A percentile compares a stretch with the other conserved stretches of the same genome.
phyloP scores from a whole-genome alignment of 2,797 vertebrate genomes.

The Alca torda region DNA sequence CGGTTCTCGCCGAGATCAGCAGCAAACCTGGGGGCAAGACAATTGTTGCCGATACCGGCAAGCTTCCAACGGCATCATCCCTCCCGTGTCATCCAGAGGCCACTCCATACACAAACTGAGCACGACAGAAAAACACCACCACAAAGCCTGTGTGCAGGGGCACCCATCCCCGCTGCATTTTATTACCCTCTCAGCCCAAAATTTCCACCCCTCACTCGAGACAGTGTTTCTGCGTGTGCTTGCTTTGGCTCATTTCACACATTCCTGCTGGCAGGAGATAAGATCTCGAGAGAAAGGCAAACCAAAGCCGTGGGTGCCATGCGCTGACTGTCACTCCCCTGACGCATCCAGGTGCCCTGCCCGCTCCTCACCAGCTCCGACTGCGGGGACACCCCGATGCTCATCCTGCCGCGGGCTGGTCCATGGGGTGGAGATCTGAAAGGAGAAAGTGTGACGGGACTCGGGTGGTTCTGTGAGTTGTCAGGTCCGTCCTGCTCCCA shows the following conservation, averaged over 20 bases:
- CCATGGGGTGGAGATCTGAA: background rate
- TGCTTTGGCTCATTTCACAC: conserved; percentile 45
- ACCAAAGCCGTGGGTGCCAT: background rate
- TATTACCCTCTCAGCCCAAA: background rate
- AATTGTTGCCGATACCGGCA: fast-evolving
- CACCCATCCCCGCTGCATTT: background rate
- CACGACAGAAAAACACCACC: background rate
- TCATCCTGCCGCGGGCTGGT: background rate
- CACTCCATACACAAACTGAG: background rate
- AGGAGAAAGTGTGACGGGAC: background rate
- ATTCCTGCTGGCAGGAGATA: conserved; percentile 24
- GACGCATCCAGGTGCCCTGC: background rate
- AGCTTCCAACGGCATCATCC: background rate
- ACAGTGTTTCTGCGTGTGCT: background rate
- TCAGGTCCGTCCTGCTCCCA: background rate
- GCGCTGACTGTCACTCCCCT: background rate
- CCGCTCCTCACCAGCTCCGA: background rate
- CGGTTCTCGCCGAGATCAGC: fast-evolving
- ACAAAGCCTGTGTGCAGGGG: background rate
- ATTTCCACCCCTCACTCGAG: background rate
- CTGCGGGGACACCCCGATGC: fast-evolving
- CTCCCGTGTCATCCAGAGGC: background rate
- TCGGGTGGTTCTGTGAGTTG: background rate
- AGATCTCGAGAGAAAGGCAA: conserved; percentile 54
- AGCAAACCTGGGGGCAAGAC: background rate